phyloP scores from a whole-genome alignment of 2,888 invertebrate species.

The Sinhomidia bicolor region DNA sequence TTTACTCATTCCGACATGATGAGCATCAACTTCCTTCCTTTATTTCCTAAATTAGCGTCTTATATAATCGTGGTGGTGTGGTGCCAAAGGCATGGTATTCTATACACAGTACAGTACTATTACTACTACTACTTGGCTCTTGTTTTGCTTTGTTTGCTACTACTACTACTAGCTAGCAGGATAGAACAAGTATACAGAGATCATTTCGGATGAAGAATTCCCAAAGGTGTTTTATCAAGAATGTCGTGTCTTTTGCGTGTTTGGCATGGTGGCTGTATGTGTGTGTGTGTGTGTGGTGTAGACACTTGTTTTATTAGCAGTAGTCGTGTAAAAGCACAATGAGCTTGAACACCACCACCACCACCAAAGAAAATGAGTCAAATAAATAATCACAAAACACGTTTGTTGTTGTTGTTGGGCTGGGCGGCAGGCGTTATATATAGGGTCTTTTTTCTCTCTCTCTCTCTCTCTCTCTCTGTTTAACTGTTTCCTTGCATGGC shows the following conservation, averaged over 20 bases:
- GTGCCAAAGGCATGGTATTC: slow-evolving; percentile 19
- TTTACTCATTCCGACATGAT: slow-evolving; percentile 22
- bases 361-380: slow-evolving; percentile 46
- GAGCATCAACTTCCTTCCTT: slow-evolving; percentile 44
- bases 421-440: no score
- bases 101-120: background rate
- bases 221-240: slow-evolving; percentile 60
- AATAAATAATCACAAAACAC: slow-evolving; percentile 51
- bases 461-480: no score
- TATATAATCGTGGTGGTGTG: slow-evolving; percentile 12
- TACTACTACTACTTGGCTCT: background rate
- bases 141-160: slow-evolving; percentile 26
- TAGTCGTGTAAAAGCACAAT: slow-evolving; percentile 30
- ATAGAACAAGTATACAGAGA: background rate
- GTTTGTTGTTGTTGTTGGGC: background rate
- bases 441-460: no score
- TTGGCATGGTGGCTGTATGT: background rate
- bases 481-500: background rate
- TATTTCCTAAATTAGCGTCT: slow-evolving; percentile 69
- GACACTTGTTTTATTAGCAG: background rate
- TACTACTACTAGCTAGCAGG: no score
- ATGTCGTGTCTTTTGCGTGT: slow-evolving; percentile 32
- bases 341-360: background rate
- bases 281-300: no score
- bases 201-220: slow-evolving; percentile 57